phyloP scores from a whole-genome alignment of 2,797 vertebrate species.

The Dicrostonyx torquatus region DNA sequence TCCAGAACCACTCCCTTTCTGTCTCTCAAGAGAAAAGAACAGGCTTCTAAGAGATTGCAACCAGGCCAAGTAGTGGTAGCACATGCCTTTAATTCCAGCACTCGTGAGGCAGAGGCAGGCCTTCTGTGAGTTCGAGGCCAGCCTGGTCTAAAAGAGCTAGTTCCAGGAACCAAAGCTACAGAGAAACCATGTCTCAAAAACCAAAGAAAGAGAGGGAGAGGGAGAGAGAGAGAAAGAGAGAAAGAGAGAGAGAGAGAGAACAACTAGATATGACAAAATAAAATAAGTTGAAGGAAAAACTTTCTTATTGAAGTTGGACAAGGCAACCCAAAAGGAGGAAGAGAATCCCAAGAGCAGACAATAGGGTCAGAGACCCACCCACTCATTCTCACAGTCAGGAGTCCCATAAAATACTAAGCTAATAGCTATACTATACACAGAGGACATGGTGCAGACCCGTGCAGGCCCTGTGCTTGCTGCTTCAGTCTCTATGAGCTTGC shows the following conservation, averaged over 20 bases:
- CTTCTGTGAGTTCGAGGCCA: no score
- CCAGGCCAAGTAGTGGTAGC: rapidly evolving
- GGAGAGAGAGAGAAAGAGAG: not conserved
- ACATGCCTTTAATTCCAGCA: no score
- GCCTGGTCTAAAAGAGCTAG: no score
- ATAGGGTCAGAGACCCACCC: not conserved
- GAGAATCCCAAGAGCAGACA: not conserved
- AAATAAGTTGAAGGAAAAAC: not conserved
- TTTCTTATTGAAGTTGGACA: not conserved
- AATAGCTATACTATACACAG: not conserved
- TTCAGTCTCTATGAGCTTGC: not conserved
- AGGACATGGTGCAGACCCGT: no score
- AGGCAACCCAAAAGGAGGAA: not conserved
- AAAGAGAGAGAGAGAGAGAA: not conserved
- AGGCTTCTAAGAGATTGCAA: not conserved
- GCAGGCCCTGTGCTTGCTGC: not conserved
- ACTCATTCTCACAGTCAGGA: not conserved
- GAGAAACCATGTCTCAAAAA: no score
- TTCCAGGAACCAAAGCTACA: no score
- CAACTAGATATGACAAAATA: not conserved
- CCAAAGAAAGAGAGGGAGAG: no score
- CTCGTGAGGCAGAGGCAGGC: no score
- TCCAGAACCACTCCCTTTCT: no score
- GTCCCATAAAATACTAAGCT: not conserved
- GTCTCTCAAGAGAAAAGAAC: not conserved